Evolutionary conservation across 1,140 invertebrate genomes (phyloP), one percentile per base, ranked within the genome.

Genomic region (Drosophila orosa): DNA sequence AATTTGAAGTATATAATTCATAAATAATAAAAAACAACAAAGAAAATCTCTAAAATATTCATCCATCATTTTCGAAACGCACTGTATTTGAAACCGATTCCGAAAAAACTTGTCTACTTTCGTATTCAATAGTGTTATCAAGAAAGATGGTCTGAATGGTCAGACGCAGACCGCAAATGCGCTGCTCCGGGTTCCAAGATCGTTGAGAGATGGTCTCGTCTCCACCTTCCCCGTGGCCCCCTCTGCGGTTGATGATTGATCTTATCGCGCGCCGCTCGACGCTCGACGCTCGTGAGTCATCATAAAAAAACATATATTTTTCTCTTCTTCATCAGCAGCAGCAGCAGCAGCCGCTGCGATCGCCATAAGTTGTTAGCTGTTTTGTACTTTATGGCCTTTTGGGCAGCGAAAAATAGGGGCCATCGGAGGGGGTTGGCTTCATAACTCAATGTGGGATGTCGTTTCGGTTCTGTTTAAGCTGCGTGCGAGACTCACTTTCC

Each of bases 51-150:
- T 35, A 1, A 24, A 12, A 24, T 39, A 17, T n/a, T 8, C 5
- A n/a, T 7, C 8, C 8, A 17, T 35, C 8, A 19, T 1, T 67
- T 33, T 19, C 5, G 35, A 22, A 19, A 48, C 66, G 42, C 12
- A 72, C 66, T 72, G 68, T 58, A 5, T 8, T 12, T 19, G 65
- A 33, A 58, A 57, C 7, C 25, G 65, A 57, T 48, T 39, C 72
- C 81, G 31, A 47, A 57, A 63, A 86, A 90, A 80, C 76, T 87
- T 90, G 77, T 85, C 85, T 87, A 87, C 83, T 87, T 87, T 83
- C 79, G 83, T 87, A 87, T 87, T 87, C 84, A 73, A 89, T 72
- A 89, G 78, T 89, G 83, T 87, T 87, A 86, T 86, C 84, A 86
- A 66, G 74, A 81, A 56, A 68, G 80, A 75, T 75, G 73, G 71